Evolutionary conservation across 2,113 vertebrate genomes (phyloP).

Genomic region (Actenoides hombroni): DNA sequence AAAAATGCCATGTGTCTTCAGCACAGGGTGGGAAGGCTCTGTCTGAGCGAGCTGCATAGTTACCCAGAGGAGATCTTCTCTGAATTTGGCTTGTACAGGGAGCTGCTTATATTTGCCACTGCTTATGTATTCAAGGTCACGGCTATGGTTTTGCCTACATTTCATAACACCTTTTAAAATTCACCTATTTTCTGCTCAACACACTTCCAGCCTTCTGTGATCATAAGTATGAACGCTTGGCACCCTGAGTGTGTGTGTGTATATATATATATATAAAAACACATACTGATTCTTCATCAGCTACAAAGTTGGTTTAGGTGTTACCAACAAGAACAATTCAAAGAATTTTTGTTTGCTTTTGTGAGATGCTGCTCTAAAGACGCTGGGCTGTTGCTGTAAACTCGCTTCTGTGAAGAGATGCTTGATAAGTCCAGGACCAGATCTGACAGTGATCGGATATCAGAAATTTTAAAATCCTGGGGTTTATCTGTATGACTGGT

Average conservation of each 20-base stretch:
- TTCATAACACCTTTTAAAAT: background rate
- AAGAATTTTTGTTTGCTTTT: background rate
- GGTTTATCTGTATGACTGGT: background rate
- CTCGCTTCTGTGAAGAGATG: accelerated
- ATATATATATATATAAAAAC: too few relatives aligned
- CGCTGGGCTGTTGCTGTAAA: background rate
- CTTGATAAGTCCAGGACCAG: background rate
- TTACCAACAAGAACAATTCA: background rate
- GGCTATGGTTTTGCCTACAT: accelerated
- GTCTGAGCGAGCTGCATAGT: background rate
- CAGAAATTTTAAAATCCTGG: background rate
- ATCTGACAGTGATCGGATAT: background rate
- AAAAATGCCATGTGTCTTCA: accelerated
- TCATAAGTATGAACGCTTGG: background rate
- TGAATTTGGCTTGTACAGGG: background rate
- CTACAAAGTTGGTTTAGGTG: background rate
- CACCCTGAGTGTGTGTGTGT: background rate
- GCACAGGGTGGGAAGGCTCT: background rate
- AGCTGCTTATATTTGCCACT: background rate
- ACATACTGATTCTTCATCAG: background rate
- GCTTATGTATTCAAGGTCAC: background rate
- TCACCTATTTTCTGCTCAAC: background rate
- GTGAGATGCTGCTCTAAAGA: background rate
- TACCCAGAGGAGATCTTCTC: background rate
- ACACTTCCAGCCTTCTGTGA: background rate